These are phyloP conservation scores for Ormia ochracea DNA, from an alignment of 2,888 invertebrate genomes.

Conservation along the genomic window DNA sequence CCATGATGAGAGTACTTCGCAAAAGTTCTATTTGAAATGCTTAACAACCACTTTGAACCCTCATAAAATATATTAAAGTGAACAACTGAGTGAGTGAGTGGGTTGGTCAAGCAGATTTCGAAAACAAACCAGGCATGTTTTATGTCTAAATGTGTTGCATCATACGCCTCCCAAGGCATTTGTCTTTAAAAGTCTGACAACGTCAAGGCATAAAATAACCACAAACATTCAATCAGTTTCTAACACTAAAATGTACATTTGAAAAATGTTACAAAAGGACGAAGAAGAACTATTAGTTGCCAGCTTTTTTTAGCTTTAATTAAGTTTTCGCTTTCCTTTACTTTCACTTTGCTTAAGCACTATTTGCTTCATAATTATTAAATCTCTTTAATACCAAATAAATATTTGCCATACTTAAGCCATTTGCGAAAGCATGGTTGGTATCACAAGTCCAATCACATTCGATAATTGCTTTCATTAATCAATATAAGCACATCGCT, in stretches of 20 bases:
- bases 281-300: not conserved
- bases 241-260: not conserved
- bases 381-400: conserved; percentile 33
- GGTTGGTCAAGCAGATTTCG: conserved; percentile 56
- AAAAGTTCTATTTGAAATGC: conserved; percentile 24
- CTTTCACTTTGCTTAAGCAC: not conserved
- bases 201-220: conserved; percentile 45
- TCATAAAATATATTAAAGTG: not conserved
- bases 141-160: conserved; percentile 40
- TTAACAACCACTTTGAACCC: conserved; percentile 43
- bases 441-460: conserved; percentile 51
- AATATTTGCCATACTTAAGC: conserved; percentile 28
- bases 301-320: conserved; percentile 20
- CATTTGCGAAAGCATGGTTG: conserved; percentile 12
- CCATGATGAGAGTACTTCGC: not conserved
- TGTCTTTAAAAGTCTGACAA: conserved; percentile 29
- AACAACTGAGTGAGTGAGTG: conserved; percentile 38
- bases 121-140: conserved; percentile 44
- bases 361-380: conserved; percentile 49
- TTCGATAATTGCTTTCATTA: conserved; percentile 71
- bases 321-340: conserved; percentile 18
- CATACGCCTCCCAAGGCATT: conserved; percentile 53
- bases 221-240: conserved; percentile 47
- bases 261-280: not conserved
- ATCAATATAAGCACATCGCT: conserved; percentile 65